Conservation (phyloP, 1,140 invertebrate species). For the Helicoverpa zea region DNA sequence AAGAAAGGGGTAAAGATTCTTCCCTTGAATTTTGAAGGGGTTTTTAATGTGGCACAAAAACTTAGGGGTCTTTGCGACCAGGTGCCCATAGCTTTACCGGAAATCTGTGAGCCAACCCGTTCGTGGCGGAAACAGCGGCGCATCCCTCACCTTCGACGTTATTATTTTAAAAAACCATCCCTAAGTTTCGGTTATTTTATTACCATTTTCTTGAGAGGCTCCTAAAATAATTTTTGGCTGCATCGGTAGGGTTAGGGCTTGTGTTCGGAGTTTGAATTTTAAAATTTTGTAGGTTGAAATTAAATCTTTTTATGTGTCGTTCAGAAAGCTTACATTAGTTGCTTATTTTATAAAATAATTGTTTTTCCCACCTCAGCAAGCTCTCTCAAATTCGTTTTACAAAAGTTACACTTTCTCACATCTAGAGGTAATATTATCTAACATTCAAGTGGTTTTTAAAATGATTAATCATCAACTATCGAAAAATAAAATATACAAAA, state of each 20-base stretch:
- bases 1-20: conserved; percentile 75
- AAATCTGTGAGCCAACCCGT: conserved; percentile 81
- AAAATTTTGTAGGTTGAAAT: neutral
- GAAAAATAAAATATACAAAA: no score
- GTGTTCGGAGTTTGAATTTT: neutral
- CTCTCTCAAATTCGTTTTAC: no score
- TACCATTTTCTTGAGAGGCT: conserved; percentile 50
- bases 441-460: no score
- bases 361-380: no score
- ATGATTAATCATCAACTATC: no score
- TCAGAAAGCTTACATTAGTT: no score
- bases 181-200: conserved; percentile 58
- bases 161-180: conserved; percentile 75
- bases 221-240: conserved; percentile 32
- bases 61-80: conserved; percentile 72
- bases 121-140: conserved; percentile 76
- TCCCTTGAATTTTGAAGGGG: conserved; percentile 76
- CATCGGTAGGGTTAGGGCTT: conserved; percentile 21
- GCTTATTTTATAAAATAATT: no score
- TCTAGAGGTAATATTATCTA: no score
- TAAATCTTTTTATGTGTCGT: neutral
- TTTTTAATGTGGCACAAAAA: conserved; percentile 74
- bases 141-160: conserved; percentile 73
- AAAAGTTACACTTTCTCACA: no score
- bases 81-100: conserved; percentile 82